Evolutionary conservation across 1,140 invertebrate species (phyloP), one percentile per base, ranked within the genome.

Genomic region (Colletes latitarsis): DNA sequence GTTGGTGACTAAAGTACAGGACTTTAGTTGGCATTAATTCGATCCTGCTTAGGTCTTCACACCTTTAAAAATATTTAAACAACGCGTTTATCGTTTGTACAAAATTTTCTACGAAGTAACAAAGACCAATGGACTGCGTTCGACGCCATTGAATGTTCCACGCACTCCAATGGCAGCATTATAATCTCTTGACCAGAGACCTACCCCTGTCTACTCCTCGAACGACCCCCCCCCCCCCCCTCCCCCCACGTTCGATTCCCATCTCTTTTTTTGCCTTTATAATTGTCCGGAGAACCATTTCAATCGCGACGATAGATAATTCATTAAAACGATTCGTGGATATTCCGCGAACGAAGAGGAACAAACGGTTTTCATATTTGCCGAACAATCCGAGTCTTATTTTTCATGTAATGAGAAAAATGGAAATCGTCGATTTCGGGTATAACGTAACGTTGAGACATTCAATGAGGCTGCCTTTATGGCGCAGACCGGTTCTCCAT

Each of bases 221-320:
- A 66, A 14, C 17, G 46, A 30, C 41, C 21, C 53, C n/a, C 57
- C n/a, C n/a, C n/a, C n/a, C n/a, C n/a, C n/a, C n/a, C n/a, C n/a
- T n/a, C n/a, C n/a, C n/a, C 66, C 55, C 58, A 30, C 53, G 77
- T 76, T 57, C 49, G 14, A 17, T 73, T 39, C 9, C 41, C 6
- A 4, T 53, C 58, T 9, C 52, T 39, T 53, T 9, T 9, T 57
- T 62, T 10, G 43, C n/a, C 39, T 64, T 39, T 46, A 53, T 77
- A 87, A 80, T 80, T 81, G 81, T 80, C 57, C 79, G 60, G 17
- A 49, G 67, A 39, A 63, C 19, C 53, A 64, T 83, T 84, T 78
- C 77, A 82, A 74, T 76, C 80, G 63, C 64, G 52, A 72, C 80
- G 67, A 86, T 82, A 75, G 87, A 82, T 82, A 84, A 83, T 79